phyloP scores from a whole-genome alignment of 1,140 invertebrate species.

The Cotesia vestalis region DNA sequence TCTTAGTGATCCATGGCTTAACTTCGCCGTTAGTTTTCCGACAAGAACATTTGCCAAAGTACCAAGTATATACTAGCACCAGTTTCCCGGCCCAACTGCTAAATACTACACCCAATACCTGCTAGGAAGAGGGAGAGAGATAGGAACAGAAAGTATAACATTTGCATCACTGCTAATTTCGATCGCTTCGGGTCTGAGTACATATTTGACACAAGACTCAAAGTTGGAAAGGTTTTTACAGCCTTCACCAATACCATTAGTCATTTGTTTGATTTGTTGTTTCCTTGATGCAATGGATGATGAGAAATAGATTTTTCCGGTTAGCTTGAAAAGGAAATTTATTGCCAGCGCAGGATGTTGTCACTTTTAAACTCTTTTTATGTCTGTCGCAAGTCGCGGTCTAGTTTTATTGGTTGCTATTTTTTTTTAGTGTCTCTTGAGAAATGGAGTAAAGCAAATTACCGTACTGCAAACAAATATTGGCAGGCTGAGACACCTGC shows the following conservation, averaged over 20 bases:
- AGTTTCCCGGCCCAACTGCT: neutral
- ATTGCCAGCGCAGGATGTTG: neutral
- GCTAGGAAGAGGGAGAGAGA: neutral
- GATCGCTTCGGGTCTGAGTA: neutral
- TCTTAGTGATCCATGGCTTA: slow-evolving; percentile 54
- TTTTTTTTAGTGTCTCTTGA: slow-evolving; percentile 5
- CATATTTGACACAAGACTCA: too few relatives aligned
- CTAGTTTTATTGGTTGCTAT: neutral
- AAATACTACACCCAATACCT: neutral
- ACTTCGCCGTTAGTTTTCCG: slow-evolving; percentile 52
- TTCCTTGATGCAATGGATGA: neutral
- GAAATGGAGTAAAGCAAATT: slow-evolving; percentile 51
- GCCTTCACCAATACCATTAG: neutral
- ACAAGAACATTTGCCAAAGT: slow-evolving; percentile 54
- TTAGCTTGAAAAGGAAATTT: neutral
- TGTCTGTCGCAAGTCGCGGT: neutral
- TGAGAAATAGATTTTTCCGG: too few relatives aligned
- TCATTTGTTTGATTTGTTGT: too few relatives aligned
- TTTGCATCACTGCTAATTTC: too few relatives aligned
- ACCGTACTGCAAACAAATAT: slow-evolving; percentile 50
- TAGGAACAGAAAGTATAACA: slow-evolving; percentile 1
- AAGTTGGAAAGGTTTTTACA: neutral
- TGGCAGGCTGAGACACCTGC: slow-evolving; percentile 37
- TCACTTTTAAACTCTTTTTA: too few relatives aligned
- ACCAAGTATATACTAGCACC: slow-evolving; percentile 39